A percentile compares a stretch with the other conserved stretches of the same genome.
These are phyloP conservation scores for Poeciliopsis paucimaculata DNA, from an alignment of 2,797 vertebrate genomes.

Conservation along the genomic window DNA sequence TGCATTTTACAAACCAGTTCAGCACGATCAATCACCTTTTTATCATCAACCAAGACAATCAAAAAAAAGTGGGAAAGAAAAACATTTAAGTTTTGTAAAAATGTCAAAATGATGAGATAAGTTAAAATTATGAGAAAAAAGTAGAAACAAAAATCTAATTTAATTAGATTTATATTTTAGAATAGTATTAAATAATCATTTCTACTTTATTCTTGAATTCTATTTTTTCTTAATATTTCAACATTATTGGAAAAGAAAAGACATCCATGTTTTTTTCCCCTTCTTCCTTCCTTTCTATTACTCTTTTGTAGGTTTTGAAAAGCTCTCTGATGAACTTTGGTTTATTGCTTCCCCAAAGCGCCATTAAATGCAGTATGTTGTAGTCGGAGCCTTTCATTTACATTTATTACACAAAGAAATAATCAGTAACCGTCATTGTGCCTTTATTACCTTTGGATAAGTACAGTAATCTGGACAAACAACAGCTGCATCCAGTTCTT, in stretches of 20 bases:
- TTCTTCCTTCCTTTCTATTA: neutral
- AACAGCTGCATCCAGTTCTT: constrained; percentile 76
- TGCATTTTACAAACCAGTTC: constrained; percentile 21
- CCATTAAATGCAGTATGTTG: neutral
- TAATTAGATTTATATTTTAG: neutral
- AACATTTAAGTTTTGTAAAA: no score
- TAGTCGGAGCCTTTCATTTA: neutral
- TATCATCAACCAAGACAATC: neutral
- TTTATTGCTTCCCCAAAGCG: neutral
- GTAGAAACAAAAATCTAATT: no score
- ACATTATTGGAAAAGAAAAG: neutral
- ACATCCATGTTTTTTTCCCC: neutral
- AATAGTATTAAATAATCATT: neutral
- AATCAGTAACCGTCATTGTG: neutral
- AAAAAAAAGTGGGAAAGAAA: no score
- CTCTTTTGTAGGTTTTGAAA: neutral
- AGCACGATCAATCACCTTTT: constrained; percentile 12
- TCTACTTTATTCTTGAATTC: neutral
- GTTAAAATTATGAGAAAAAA: neutral
- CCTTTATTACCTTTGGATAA: constrained; percentile 76
- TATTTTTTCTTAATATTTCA: neutral
- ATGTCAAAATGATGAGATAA: neutral
- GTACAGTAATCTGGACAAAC: constrained; percentile 82
- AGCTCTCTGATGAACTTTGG: neutral
- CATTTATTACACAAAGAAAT: neutral